Conservation (phyloP, 2,113 vertebrate genomes). For the Ranitomeya variabilis region DNA sequence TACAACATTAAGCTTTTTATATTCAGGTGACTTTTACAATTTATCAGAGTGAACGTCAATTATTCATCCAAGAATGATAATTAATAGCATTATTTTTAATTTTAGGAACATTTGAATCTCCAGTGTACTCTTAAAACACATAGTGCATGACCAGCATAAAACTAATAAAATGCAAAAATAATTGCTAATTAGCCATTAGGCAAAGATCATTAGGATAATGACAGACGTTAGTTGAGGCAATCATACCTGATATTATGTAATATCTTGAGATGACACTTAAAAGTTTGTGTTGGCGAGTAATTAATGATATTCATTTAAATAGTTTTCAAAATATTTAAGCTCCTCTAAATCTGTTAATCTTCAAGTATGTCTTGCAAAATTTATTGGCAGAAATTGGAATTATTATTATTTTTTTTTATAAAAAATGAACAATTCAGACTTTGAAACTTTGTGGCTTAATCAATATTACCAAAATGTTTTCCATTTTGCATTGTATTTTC, state of each 20-base stretch:
- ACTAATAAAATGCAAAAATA: constrained; percentile 46
- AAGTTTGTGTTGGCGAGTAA: constrained; percentile 37
- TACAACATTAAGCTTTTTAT: neutral
- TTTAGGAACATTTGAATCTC: constrained; percentile 36
- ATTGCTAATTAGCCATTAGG: constrained; percentile 49
- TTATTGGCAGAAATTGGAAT: too few species aligned
- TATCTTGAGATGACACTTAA: constrained; percentile 43
- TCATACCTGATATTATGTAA: constrained; percentile 40
- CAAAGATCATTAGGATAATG: constrained; percentile 41
- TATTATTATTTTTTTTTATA: neutral
- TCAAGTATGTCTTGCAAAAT: neutral
- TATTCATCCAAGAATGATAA: constrained; percentile 29
- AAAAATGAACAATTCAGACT: neutral
- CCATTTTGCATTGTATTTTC: too few species aligned
- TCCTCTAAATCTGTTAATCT: neutral
- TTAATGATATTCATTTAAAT: constrained; percentile 27
- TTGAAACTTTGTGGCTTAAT: neutral
- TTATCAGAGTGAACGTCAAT: neutral
- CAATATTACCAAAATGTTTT: neutral
- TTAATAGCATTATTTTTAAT: constrained; percentile 39
- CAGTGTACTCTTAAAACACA: constrained; percentile 22
- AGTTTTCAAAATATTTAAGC: constrained; percentile 27
- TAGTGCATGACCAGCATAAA: constrained; percentile 35
- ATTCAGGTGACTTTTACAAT: constrained; percentile 37
- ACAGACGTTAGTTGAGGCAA: constrained; percentile 35